Evolutionary conservation across 1,140 invertebrate species (phyloP), one percentile per base, ranked within the genome.

Genomic region (Dendrolimus kikuchii): DNA sequence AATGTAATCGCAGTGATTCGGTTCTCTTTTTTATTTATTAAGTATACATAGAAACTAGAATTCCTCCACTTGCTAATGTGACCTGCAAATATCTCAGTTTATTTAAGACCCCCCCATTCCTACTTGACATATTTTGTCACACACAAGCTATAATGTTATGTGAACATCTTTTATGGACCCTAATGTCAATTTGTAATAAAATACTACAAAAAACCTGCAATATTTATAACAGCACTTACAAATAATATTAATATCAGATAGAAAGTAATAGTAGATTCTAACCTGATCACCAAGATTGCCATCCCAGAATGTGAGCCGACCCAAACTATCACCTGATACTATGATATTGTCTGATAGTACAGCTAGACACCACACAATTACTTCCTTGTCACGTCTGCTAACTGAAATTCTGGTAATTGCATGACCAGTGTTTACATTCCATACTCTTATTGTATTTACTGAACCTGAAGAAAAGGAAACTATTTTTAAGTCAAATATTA

Each of bases 321-420:
- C 96, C 40, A 92, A 88, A 4, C 96, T 98, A 77, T 98, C 97
- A 0, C 96, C 96, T 59, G 93, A 95, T n/a, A 98, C 90, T 43
- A 98, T 91, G 10, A 92, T 92, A 65, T 96, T 93, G 72, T 98
- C 93, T 49, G 91, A 89, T 0, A 94, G 90, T 1, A 98, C 90
- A 7, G 91, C 90, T 6, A 98, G 71, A 71, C 93, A 94, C 95
- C 96, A 98, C 0, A 98, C 92, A 55, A 96, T 93, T 0, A 94
- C 95, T 54, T 93, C 90, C 71, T 92, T 91, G 10, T 90, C 90
- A 2, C 77, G 71, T 56, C 92, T 84, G 4, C 91, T 91, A 5
- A 95, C 90, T 2, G 90, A 92, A 86, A 98, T 93, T 57, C 93
- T 91, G 68, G 95, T 93, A 57, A 96, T 87, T 1, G 95, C 95